These are phyloP conservation scores for Salvelinus alpinus DNA, from an alignment of 2,113 vertebrate species.

Conservation along the genomic window DNA sequence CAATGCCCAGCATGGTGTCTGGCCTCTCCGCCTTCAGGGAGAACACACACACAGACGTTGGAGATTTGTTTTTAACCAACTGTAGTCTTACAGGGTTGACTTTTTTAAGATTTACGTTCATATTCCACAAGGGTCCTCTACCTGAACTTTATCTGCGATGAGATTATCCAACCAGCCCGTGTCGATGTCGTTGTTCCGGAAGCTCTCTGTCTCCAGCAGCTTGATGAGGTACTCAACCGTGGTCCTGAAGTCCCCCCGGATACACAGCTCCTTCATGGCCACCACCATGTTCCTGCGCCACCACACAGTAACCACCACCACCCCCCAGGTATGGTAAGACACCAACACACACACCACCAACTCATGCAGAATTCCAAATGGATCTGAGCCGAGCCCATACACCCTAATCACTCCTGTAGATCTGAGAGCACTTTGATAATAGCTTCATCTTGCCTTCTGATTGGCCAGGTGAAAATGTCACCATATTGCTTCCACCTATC, in stretches of 20 bases:
- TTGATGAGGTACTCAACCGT: constrained; percentile 96
- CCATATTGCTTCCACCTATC: too few relatives aligned
- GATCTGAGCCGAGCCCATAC: too few relatives aligned
- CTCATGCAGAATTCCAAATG: too few relatives aligned
- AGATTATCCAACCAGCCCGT: constrained; percentile 94
- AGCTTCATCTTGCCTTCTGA: too few relatives aligned
- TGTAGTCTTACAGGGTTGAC: not conserved
- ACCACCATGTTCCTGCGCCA: constrained; percentile 93
- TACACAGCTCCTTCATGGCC: constrained; percentile 95
- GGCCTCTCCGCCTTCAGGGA: constrained; percentile 89
- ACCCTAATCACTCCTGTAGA: not conserved
- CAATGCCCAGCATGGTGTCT: constrained; percentile 88
- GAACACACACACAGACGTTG: constrained; percentile 5
- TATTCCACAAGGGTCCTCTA: constrained; percentile 40
- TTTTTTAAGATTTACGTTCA: not conserved
- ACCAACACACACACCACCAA: not conserved
- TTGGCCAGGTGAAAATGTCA: too few relatives aligned
- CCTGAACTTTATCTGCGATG: constrained; percentile 94
- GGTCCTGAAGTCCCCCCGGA: constrained; percentile 95
- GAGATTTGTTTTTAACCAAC: too few relatives aligned
- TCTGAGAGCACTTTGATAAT: too few relatives aligned
- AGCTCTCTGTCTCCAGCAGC: constrained; percentile 92
- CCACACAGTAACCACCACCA: constrained; percentile 5
- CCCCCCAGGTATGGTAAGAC: not conserved
- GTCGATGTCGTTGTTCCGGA: constrained; percentile 90